A percentile compares a stretch with the other conserved stretches of the same genome.
These are phyloP conservation scores for Iselma pallidipennis DNA, from an alignment of 2,888 invertebrate species.

Conservation along the genomic window DNA sequence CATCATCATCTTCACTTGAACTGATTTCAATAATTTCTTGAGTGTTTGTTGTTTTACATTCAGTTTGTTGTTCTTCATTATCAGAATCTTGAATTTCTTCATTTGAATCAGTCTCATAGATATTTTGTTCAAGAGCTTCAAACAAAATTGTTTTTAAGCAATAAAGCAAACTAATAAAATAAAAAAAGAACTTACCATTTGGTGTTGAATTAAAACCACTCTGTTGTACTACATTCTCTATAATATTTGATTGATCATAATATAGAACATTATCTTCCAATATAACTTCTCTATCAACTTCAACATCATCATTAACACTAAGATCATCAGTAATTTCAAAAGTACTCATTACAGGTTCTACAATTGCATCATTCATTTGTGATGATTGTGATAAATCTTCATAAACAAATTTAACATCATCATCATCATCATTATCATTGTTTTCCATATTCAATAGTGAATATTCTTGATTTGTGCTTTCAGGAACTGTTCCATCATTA, in stretches of 20 bases:
- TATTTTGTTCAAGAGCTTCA: slow-evolving; percentile 21
- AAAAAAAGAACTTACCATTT: slow-evolving; percentile 8
- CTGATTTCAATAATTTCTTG: slow-evolving; percentile 25
- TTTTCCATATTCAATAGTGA: neutral
- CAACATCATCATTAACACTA: slow-evolving; percentile 15
- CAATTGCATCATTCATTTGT: slow-evolving; percentile 2
- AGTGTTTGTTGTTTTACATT: neutral
- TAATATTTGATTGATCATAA: slow-evolving; percentile 15
- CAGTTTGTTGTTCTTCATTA: neutral
- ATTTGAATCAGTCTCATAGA: slow-evolving; percentile 9
- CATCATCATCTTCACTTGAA: slow-evolving; percentile 16
- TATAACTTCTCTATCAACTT: slow-evolving; percentile 9
- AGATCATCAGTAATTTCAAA: slow-evolving; percentile 26
- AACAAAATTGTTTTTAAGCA: neutral
- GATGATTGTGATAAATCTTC: slow-evolving; percentile 29
- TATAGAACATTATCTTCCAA: slow-evolving; percentile 13
- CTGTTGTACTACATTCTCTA: slow-evolving; percentile 17
- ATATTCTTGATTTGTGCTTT: neutral
- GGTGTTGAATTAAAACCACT: neutral
- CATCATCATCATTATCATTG: slow-evolving; percentile 7
- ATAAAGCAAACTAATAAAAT: neutral
- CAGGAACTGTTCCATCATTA: neutral
- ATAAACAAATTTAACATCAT: slow-evolving; percentile 21
- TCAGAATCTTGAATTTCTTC: neutral
- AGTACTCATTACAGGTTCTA: slow-evolving; percentile 25